Conservation (phyloP, 2,888 invertebrate genomes). For the Junonia oenone region DNA sequence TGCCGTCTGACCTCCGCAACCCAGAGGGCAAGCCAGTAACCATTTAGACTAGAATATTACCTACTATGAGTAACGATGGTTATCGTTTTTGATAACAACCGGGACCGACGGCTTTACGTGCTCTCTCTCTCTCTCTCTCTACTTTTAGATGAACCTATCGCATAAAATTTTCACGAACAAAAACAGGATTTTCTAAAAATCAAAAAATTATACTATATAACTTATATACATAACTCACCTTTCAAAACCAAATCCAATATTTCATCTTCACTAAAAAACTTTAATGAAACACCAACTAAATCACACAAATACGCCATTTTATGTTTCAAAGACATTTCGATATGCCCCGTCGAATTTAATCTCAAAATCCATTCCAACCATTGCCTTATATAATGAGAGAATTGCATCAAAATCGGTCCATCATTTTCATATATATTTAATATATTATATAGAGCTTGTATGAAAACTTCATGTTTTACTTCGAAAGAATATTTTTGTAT, state of each 20-base stretch:
- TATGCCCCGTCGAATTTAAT: constrained; percentile 11
- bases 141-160: too few species aligned
- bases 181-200: too few species aligned
- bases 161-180: too few species aligned
- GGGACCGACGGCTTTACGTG: too few species aligned
- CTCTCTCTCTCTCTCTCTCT: too few species aligned
- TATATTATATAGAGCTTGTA: constrained; percentile 34
- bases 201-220: too few species aligned
- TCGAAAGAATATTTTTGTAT: constrained; percentile 34
- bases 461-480: constrained; percentile 21
- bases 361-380: constrained; percentile 16
- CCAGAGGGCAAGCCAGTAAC: too few species aligned
- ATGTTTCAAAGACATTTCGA: constrained; percentile 12
- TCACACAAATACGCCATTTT: constrained; percentile 37
- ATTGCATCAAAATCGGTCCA: constrained; percentile 13
- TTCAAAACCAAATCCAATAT: constrained; percentile 24
- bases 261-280: constrained; percentile 29
- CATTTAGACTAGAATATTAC: too few species aligned
- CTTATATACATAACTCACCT: too few species aligned
- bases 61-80: too few species aligned
- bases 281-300: constrained; percentile 38
- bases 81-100: too few species aligned
- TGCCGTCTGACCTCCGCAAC: too few species aligned
- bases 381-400: background rate
- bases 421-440: constrained; percentile 26